Evolutionary conservation across 2,113 vertebrate genomes (phyloP).

Genomic region (Sylvietta virens): DNA sequence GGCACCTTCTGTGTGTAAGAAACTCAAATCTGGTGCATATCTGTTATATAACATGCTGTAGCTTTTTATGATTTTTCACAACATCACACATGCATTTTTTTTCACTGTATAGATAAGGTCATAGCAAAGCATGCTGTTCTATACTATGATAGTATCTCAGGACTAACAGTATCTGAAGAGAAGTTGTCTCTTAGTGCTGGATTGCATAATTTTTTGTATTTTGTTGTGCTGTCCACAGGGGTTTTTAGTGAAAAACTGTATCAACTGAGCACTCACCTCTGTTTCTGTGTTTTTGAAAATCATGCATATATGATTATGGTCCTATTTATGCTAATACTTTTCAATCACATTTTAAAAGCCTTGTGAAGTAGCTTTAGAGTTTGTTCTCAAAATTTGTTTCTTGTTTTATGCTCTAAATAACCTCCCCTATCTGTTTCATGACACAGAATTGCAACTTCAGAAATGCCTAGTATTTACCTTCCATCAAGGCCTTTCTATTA

Average conservation of each 20-base stretch:
- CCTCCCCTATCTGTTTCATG: not conserved
- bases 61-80: not conserved
- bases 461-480: not conserved
- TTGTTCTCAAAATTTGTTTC: not conserved
- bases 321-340: not conserved
- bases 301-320: not conserved
- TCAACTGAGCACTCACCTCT: accelerated
- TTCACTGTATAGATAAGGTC: not conserved
- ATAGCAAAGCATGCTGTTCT: not conserved
- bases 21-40: not conserved
- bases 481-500: not conserved
- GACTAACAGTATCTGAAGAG: not conserved
- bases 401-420: not conserved
- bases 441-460: not conserved
- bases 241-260: not conserved
- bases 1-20: not conserved
- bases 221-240: not conserved
- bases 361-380: not conserved
- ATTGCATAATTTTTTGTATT: not conserved
- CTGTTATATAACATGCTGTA: not conserved
- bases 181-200: not conserved
- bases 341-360: not conserved
- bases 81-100: not conserved
- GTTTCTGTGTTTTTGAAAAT: not conserved
- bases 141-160: not conserved